A percentile compares a stretch with the other conserved stretches of the same genome.
Evolutionary conservation across 2,113 vertebrate genomes (phyloP).

Genomic region (Oncorhynchus gorbuscha): DNA sequence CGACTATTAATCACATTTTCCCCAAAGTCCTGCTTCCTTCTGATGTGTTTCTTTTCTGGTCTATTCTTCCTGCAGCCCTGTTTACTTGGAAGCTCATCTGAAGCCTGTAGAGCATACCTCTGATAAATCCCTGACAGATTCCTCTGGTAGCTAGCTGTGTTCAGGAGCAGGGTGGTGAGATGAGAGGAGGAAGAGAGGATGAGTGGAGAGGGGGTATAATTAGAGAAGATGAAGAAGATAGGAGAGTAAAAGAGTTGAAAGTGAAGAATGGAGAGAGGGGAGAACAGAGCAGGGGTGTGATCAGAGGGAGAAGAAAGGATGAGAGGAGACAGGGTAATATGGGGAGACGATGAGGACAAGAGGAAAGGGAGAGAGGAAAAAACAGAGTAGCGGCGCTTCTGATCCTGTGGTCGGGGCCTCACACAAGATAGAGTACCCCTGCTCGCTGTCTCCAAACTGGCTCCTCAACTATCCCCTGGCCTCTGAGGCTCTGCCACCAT

Average conservation of each 20-base stretch:
- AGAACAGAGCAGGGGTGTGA: conserved; percentile 46
- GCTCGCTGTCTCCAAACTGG: neutral
- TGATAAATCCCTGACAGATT: conserved; percentile 64
- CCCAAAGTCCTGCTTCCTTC: conserved; percentile 40
- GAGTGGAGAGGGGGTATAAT: conserved; percentile 13
- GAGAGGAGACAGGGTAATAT: conserved; percentile 13
- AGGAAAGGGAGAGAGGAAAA: conserved; percentile 49
- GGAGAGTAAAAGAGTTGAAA: conserved; percentile 57
- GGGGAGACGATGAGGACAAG: conserved; percentile 34
- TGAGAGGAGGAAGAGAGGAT: neutral
- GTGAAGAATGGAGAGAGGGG: conserved; percentile 62
- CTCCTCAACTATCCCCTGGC: conserved; percentile 64
- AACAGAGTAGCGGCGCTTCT: conserved; percentile 63
- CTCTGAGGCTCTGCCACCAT: conserved; percentile 68
- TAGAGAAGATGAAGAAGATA: conserved; percentile 24
- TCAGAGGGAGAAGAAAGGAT: conserved; percentile 12
- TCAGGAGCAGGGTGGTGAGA: neutral
- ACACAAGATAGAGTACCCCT: conserved; percentile 27
- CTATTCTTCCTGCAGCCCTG: conserved; percentile 55
- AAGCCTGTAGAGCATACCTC: conserved; percentile 45
- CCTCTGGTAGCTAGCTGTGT: conserved; percentile 28
- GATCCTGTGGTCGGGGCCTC: conserved; percentile 44
- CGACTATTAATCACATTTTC: conserved; percentile 63
- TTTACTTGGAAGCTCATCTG: conserved; percentile 75
- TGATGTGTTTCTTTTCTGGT: conserved; percentile 48